phyloP scores from a whole-genome alignment of 2,888 invertebrate species.

The Parascotia fuliginaria region DNA sequence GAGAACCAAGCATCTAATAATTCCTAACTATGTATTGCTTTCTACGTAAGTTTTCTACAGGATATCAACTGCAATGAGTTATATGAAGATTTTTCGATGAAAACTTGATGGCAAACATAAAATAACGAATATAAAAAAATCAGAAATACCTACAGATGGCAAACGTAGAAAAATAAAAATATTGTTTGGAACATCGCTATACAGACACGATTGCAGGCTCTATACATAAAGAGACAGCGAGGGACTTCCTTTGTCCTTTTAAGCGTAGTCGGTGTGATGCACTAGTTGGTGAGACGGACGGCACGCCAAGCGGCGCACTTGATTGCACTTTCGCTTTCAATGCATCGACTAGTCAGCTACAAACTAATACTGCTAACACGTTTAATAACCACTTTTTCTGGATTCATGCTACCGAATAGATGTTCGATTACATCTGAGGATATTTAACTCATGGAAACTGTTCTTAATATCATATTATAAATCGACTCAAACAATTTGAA shows the following conservation, averaged over 20 bases:
- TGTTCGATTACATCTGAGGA: no score
- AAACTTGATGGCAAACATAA: neutral
- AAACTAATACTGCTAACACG: constrained; percentile 23
- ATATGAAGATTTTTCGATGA: neutral
- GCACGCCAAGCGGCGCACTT: constrained; percentile 50
- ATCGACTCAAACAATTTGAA: no score
- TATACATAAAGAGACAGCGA: constrained; percentile 36
- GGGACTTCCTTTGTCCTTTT: constrained; percentile 63
- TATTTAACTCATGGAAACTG: no score
- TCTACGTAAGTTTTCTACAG: no score
- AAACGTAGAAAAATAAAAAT: neutral
- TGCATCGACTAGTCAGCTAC: constrained; percentile 49
- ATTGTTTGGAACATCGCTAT: neutral
- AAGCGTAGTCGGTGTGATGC: constrained; percentile 46
- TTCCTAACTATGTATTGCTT: no score
- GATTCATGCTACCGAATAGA: no score
- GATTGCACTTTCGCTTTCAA: constrained; percentile 78
- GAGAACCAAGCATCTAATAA: neutral
- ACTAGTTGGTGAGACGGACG: constrained; percentile 36
- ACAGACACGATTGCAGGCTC: constrained; percentile 29
- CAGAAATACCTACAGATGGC: neutral
- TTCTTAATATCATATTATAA: no score
- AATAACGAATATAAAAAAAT: neutral
- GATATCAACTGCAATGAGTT: constrained; percentile 1
- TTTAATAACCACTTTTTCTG: constrained; percentile 28